Percentiles rank a stretch among this genome's conserved stretches.
Evolutionary conservation across 1,140 invertebrate genomes (phyloP).

Genomic region (Macrotrachela quadricornifera): DNA sequence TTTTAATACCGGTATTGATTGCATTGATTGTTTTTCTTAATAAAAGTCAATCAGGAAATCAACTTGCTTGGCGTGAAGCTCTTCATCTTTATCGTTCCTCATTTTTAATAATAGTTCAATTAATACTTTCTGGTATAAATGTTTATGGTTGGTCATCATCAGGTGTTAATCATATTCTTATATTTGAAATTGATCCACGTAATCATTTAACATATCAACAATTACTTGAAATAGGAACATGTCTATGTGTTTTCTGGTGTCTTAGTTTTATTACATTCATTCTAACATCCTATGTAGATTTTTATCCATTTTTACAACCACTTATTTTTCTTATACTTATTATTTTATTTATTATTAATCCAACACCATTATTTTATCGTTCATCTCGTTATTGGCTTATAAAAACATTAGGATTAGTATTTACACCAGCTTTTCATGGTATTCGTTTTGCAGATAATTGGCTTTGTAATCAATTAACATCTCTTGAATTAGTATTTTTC

Average conservation of each 20-base stretch:
- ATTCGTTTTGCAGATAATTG: conserved; percentile 98
- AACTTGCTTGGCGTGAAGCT: no score
- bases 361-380: conserved; percentile 2
- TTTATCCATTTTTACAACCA: conserved; percentile 2
- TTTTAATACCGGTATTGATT: no score
- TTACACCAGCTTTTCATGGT: conserved; percentile 78
- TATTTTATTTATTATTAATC: conserved; percentile 5
- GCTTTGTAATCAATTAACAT: conserved; percentile 95
- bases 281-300: neutral
- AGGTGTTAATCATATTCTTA: conserved; percentile 93
- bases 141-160: conserved; percentile 93
- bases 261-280: conserved; percentile 40
- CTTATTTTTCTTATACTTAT: conserved; percentile 3
- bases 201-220: conserved; percentile 84
- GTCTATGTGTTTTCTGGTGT: conserved; percentile 84
- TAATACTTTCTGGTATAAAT: conserved; percentile 91
- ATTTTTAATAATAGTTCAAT: conserved; percentile 68
- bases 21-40: no score
- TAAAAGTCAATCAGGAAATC: no score
- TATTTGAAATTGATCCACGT: conserved; percentile 90
- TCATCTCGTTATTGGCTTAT: conserved; percentile 2
- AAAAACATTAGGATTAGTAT: conserved; percentile 1
- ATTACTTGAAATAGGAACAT: conserved; percentile 73
- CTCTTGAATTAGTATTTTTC: conserved; percentile 59
- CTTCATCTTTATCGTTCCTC: conserved; percentile 70